Evolutionary conservation across 2,113 vertebrate genomes (phyloP).

Genomic region (Entelurus aequoreus): DNA sequence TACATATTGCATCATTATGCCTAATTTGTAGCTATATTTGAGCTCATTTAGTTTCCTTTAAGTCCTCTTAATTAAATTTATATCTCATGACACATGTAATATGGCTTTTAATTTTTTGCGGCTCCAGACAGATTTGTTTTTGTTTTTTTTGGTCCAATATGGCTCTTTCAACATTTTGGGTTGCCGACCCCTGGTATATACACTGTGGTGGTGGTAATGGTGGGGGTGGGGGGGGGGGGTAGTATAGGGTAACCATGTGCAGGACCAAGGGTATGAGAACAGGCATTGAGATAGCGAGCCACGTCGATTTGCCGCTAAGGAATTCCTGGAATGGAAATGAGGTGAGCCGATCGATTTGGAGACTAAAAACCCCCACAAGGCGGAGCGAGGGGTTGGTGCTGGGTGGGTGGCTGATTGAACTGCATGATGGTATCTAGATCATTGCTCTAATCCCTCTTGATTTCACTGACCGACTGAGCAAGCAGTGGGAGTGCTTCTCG

Average conservation of each 20-base stretch:
- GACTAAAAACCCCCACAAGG: slow-evolving; percentile 39
- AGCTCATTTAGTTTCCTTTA: too few species aligned
- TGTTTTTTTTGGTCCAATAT: too few species aligned
- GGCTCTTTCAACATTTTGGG: too few species aligned
- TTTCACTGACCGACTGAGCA: slow-evolving; percentile 23
- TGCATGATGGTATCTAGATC: slow-evolving; percentile 43
- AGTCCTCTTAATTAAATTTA: too few species aligned
- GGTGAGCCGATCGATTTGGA: slow-evolving; percentile 45
- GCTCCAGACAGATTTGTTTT: too few species aligned
- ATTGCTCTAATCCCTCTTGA: slow-evolving; percentile 30
- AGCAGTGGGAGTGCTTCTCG: slow-evolving; percentile 15
- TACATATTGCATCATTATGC: too few species aligned
- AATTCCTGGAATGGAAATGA: slow-evolving; percentile 56
- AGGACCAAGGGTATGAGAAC: slow-evolving; percentile 38
- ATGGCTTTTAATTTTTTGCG: too few species aligned
- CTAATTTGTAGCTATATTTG: too few species aligned
- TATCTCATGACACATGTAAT: too few species aligned
- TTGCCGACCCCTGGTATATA: too few species aligned
- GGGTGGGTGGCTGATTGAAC: slow-evolving; percentile 23
- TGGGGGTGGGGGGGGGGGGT: slow-evolving; percentile 14
- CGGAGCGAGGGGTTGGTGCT: slow-evolving; percentile 26
- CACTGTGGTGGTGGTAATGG: slow-evolving; percentile 5
- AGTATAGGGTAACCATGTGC: slow-evolving; percentile 13
- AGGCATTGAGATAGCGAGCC: slow-evolving; percentile 42
- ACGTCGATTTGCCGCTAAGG: slow-evolving; percentile 38